Evolutionary conservation across 1,140 invertebrate genomes (phyloP).

Genomic region (Orius laevigatus): DNA sequence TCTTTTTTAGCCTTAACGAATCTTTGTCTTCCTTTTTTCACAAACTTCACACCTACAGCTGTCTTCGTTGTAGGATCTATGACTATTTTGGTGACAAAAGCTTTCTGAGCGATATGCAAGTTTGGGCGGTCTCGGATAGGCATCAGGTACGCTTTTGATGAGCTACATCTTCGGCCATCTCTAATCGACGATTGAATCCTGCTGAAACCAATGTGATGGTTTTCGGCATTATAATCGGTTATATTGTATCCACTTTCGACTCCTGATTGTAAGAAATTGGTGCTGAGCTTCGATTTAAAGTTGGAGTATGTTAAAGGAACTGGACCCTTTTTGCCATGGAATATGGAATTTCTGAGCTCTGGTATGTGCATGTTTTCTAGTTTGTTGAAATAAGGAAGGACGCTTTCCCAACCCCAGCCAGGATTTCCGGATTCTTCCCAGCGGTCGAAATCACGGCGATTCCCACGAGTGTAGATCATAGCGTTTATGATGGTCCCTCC

Average conservation of each 20-base stretch:
- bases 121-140: slow-evolving; percentile 42
- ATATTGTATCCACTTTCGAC: slow-evolving; percentile 25
- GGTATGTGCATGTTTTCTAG: slow-evolving; percentile 27
- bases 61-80: slow-evolving; percentile 38
- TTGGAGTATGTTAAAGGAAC: not conserved
- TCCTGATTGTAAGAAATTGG: slow-evolving; percentile 29
- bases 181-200: slow-evolving; percentile 29
- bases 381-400: slow-evolving; percentile 35
- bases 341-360: slow-evolving; percentile 31
- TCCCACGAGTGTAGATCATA: slow-evolving; percentile 43
- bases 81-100: slow-evolving; percentile 31
- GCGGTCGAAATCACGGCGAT: slow-evolving; percentile 36
- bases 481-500: slow-evolving; percentile 42
- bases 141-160: slow-evolving; percentile 44
- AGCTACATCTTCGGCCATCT: slow-evolving; percentile 13
- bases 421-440: slow-evolving; percentile 3
- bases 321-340: slow-evolving; percentile 26
- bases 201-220: not conserved
- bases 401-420: slow-evolving; percentile 33
- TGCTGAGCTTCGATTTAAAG: slow-evolving; percentile 1
- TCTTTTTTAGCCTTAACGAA: slow-evolving; percentile 51
- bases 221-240: slow-evolving; percentile 5
- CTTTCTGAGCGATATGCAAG: slow-evolving; percentile 43
- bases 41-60: slow-evolving; percentile 56
- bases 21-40: slow-evolving; percentile 44